Percentiles rank a stretch among this genome's conserved stretches.
phyloP scores from a whole-genome alignment of 2,113 vertebrate species.

The Bufo bufo region DNA sequence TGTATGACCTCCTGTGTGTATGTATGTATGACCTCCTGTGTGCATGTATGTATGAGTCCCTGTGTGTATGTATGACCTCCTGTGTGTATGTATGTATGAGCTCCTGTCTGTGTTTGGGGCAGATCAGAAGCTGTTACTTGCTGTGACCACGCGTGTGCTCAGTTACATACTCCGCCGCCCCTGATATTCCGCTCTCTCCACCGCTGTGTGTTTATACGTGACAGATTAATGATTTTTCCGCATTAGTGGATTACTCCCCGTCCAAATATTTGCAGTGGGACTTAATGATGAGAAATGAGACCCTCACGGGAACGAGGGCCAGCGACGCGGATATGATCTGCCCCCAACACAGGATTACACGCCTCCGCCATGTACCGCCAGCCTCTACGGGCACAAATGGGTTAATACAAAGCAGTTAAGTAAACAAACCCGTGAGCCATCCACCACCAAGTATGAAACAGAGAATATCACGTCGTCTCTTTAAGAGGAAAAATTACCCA shows the following conservation, averaged over 20 bases:
- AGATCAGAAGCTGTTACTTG: not conserved
- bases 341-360: not conserved
- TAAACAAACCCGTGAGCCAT: constrained; percentile 48
- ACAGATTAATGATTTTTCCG: constrained; percentile 21
- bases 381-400: not conserved
- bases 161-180: not conserved
- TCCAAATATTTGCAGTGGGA: constrained; percentile 29
- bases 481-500: constrained; percentile 71
- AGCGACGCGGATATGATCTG: not conserved
- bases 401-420: constrained; percentile 35
- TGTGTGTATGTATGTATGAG: no score
- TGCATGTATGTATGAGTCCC: no score
- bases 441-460: constrained; percentile 53
- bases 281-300: constrained; percentile 23
- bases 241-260: not conserved
- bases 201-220: not conserved
- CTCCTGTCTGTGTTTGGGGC: no score
- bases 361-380: not conserved
- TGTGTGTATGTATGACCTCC: no score
- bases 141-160: not conserved
- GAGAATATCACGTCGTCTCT: constrained; percentile 14
- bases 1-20: no score
- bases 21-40: no score
- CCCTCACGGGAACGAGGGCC: not conserved
- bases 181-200: not conserved